Conservation (phyloP, 2,113 vertebrate genomes). For the Lamprotornis superbus region DNA sequence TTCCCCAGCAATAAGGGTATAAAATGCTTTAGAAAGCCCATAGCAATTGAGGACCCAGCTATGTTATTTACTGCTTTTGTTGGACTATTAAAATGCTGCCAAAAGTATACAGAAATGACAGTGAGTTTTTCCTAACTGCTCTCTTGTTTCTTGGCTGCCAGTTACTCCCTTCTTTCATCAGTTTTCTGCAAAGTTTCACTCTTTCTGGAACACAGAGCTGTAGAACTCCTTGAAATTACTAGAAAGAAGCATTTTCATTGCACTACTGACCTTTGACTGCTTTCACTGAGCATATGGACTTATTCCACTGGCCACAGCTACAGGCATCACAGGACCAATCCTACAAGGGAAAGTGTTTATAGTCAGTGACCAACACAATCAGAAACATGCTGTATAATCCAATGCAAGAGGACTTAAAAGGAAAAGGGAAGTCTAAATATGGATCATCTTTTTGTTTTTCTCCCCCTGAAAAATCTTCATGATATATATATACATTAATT, state of each 20-base stretch:
- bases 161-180: background rate
- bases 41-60: background rate
- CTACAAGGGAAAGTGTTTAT: background rate
- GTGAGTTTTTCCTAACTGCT: background rate
- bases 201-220: background rate
- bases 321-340: background rate
- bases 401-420: background rate
- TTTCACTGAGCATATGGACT: background rate
- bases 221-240: background rate
- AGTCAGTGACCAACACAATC: background rate
- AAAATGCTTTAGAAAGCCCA: background rate
- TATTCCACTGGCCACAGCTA: background rate
- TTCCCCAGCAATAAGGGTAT: background rate
- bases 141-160: background rate
- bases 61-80: background rate
- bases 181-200: background rate
- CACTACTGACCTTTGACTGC: background rate
- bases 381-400: background rate
- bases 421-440: background rate
- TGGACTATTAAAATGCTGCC: background rate
- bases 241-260: background rate
- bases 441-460: background rate
- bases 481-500: background rate
- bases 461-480: fast-evolving
- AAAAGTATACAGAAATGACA: background rate